Conservation (phyloP, 2,113 vertebrate species). For the Bolborhynchus lineola region DNA sequence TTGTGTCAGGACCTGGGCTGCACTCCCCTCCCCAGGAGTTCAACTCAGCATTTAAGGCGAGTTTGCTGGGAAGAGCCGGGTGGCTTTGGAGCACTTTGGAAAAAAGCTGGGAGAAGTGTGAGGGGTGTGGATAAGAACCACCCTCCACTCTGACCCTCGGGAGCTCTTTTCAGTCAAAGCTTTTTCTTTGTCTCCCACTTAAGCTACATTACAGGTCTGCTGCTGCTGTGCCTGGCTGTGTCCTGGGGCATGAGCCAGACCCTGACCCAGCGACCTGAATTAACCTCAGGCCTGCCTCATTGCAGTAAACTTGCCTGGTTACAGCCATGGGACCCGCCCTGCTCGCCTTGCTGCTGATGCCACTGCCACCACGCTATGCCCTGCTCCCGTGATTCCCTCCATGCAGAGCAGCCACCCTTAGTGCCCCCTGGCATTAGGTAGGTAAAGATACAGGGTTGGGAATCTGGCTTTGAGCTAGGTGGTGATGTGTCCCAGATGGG, state of each 20-base stretch:
- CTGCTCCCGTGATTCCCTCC: background rate
- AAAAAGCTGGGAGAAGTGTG: background rate
- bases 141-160: background rate
- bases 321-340: background rate
- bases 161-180: background rate
- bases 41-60: background rate
- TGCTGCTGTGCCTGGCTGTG: background rate
- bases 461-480: background rate
- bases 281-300: background rate
- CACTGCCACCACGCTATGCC: background rate
- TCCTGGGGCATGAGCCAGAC: background rate
- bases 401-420: background rate
- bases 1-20: background rate
- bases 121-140: rapidly evolving
- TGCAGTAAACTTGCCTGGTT: background rate
- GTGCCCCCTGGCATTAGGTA: background rate
- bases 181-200: background rate
- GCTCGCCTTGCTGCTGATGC: background rate
- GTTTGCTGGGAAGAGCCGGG: background rate
- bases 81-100: background rate
- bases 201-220: background rate
- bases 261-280: background rate
- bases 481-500: background rate
- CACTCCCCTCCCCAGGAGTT: background rate
- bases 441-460: background rate